Evolutionary conservation across 64 coral and sea anemone species (phyloP).

Genomic region (Montipora sp.): DNA sequence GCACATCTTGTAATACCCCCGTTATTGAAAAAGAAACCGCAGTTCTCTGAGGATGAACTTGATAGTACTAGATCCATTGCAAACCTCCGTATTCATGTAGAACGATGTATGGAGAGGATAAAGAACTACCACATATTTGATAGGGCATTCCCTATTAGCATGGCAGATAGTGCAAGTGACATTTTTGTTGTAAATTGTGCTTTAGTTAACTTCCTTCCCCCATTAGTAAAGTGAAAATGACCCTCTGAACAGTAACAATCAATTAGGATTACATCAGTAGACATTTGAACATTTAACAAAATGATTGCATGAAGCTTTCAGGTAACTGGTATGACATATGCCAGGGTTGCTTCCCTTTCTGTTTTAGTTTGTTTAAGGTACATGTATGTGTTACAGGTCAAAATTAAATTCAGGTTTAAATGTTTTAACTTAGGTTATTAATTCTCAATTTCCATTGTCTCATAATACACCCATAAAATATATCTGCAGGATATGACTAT

Average conservation of each 20-base stretch:
- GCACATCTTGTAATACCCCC: too few relatives aligned
- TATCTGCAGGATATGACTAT: too few relatives aligned
- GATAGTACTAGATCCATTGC: too few relatives aligned
- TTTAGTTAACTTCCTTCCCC: slow-evolving; percentile 17
- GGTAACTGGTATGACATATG: background rate
- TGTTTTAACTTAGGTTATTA: too few relatives aligned
- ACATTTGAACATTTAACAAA: background rate
- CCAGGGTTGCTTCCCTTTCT: background rate
- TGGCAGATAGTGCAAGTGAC: slow-evolving; percentile 29
- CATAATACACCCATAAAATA: too few relatives aligned
- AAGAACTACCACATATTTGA: slow-evolving; percentile 62
- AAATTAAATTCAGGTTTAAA: too few relatives aligned
- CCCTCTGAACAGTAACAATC: background rate
- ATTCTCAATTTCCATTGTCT: too few relatives aligned
- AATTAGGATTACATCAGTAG: background rate
- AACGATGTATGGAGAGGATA: slow-evolving; percentile 46
- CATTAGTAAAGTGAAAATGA: slow-evolving; percentile 44
- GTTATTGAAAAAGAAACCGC: too few relatives aligned
- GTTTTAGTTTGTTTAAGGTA: too few relatives aligned
- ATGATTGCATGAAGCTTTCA: background rate
- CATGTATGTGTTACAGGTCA: too few relatives aligned
- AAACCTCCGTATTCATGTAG: background rate
- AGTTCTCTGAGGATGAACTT: too few relatives aligned
- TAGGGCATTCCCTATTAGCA: slow-evolving; percentile 42
- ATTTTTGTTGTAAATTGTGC: slow-evolving; percentile 57